Evolutionary conservation across 2,888 invertebrate genomes (phyloP).

Genomic region (Dermolepida albohirtum): DNA sequence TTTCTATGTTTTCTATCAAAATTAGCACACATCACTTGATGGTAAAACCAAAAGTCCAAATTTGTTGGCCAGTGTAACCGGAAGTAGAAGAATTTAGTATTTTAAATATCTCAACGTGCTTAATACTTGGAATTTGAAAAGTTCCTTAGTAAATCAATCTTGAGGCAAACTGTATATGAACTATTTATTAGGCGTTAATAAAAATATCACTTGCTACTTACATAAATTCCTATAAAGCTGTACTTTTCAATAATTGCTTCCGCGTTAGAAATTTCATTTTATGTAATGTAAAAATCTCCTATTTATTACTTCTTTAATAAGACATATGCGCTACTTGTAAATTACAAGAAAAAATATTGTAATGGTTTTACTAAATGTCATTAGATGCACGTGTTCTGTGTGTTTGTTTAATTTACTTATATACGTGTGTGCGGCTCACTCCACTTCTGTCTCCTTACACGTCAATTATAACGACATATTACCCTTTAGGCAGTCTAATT

Average conservation of each 20-base stretch:
- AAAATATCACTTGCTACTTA: no score
- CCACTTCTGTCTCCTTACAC: neutral
- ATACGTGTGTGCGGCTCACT: neutral
- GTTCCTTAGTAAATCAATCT: neutral
- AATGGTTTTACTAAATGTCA: constrained; percentile 12
- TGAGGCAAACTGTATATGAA: neutral
- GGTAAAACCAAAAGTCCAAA: no score
- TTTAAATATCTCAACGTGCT: no score
- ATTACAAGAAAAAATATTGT: neutral
- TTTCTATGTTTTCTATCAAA: no score
- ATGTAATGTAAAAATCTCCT: neutral
- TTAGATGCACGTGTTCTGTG: constrained; percentile 13
- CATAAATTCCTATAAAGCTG: no score
- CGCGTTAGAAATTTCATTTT: no score
- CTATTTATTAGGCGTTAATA: no score
- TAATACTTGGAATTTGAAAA: no score
- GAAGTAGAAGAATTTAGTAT: no score
- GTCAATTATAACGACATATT: constrained; percentile 2
- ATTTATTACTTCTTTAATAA: constrained; percentile 3
- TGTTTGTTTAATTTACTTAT: neutral
- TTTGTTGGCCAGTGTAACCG: no score
- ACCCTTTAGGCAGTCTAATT: constrained; percentile 17
- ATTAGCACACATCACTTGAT: no score
- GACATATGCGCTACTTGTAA: neutral
- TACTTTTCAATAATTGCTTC: no score